phyloP scores from a whole-genome alignment of 2,888 invertebrate species.

The Diplazon laetatorius region DNA sequence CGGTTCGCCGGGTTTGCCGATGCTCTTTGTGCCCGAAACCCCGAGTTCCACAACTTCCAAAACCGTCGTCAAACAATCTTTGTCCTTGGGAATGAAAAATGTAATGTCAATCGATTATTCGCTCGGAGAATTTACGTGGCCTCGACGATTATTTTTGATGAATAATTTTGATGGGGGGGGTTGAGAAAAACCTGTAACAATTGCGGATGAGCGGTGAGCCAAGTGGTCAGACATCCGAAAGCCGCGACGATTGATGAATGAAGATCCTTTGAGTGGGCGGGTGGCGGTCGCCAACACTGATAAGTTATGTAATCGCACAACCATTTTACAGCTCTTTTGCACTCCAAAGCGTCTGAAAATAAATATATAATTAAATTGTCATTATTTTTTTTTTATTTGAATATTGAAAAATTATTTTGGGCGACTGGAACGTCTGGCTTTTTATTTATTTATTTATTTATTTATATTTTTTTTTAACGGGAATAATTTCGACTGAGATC shows the following conservation, averaged over 20 bases:
- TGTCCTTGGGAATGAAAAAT: constrained; percentile 87
- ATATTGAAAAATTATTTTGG: too few species aligned
- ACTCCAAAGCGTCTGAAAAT: constrained; percentile 91
- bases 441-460: too few species aligned
- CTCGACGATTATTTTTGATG: too few species aligned
- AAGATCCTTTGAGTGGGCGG: constrained; percentile 95
- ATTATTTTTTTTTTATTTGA: too few species aligned
- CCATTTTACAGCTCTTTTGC: constrained; percentile 97
- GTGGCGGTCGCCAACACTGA: constrained; percentile 97
- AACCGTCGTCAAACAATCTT: constrained; percentile 95
- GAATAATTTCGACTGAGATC: constrained; percentile 48
- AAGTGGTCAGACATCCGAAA: constrained; percentile 94
- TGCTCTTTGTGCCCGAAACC: constrained; percentile 96
- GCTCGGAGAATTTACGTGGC: not conserved
- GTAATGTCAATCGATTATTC: not conserved
- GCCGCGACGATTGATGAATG: constrained; percentile 97
- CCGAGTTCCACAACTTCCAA: constrained; percentile 98
- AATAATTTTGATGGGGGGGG: too few species aligned
- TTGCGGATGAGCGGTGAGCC: constrained; percentile 96
- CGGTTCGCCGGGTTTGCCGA: constrained; percentile 93
- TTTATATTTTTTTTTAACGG: not conserved
- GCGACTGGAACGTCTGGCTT: too few species aligned
- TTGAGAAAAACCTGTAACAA: constrained; percentile 86
- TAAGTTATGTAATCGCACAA: constrained; percentile 98
- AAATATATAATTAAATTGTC: constrained; percentile 8